These are phyloP conservation scores for Apotomis capreana DNA, from an alignment of 2,888 invertebrate genomes.

Conservation along the genomic window DNA sequence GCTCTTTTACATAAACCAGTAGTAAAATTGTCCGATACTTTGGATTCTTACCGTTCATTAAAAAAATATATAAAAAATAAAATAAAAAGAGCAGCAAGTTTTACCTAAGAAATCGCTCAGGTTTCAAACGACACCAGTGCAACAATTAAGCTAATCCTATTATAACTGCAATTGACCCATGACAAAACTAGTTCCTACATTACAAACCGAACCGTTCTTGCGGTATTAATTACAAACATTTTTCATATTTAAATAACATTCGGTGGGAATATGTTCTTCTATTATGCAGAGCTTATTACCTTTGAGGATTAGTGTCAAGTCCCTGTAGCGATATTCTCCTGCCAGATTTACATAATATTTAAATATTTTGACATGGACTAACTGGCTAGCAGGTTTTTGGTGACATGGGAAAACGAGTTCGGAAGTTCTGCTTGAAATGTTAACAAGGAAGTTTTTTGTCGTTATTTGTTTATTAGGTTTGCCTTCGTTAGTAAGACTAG, in stretches of 20 bases:
- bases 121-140: no score
- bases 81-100: no score
- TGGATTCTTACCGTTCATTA: no score
- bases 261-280: conserved; percentile 8
- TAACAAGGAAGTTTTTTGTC: neutral
- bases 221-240: conserved; percentile 7
- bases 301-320: conserved; percentile 21
- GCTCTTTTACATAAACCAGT: no score
- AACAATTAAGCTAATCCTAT: neutral
- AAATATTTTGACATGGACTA: conserved; percentile 26
- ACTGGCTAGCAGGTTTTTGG: neutral
- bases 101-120: no score
- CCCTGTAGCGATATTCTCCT: conserved; percentile 1
- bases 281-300: conserved; percentile 9
- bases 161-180: neutral
- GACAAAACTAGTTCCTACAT: neutral
- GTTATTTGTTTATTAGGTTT: no score
- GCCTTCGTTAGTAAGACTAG: no score
- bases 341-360: conserved; percentile 28
- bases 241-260: conserved; percentile 10
- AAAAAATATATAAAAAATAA: no score
- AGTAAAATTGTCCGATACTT: no score
- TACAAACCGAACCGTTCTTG: conserved; percentile 9
- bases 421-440: neutral
- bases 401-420: neutral